Evolutionary conservation across 1,140 invertebrate species (phyloP).

Genomic region (Hermetia illucens): DNA sequence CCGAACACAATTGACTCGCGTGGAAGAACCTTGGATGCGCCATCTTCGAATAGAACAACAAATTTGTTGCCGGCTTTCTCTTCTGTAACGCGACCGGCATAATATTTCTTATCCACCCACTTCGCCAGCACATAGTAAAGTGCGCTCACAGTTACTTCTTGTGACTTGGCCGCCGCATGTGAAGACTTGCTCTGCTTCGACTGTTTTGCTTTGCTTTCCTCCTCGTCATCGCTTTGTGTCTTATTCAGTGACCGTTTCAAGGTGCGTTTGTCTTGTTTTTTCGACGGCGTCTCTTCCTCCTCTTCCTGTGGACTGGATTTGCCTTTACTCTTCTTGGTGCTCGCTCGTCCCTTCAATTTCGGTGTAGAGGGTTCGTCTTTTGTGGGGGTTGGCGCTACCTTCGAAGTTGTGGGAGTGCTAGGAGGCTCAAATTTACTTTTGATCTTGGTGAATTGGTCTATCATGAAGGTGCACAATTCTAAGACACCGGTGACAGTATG

Average conservation of each 20-base stretch:
- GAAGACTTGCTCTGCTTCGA: neutral
- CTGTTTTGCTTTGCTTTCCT: slow-evolving; percentile 1
- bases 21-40: slow-evolving; percentile 37
- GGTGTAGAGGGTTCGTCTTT: neutral
- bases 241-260: slow-evolving; percentile 2
- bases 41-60: slow-evolving; percentile 43
- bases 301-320: neutral
- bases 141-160: neutral
- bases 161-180: slow-evolving; percentile 9
- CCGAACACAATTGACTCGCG: slow-evolving; percentile 44
- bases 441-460: slow-evolving; percentile 3
- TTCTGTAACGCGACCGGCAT: slow-evolving; percentile 37
- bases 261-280: neutral
- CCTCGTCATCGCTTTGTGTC: neutral
- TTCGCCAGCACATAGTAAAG: slow-evolving; percentile 40
- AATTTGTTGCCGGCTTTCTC: slow-evolving; percentile 40
- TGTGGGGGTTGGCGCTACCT: neutral
- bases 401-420: neutral
- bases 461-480: slow-evolving; percentile 4
- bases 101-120: slow-evolving; percentile 48
- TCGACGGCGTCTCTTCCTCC: neutral
- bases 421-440: neutral
- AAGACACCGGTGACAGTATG: neutral
- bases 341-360: neutral
- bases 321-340: neutral